Evolutionary conservation across 2,113 vertebrate genomes (phyloP).

Genomic region (Balaeniceps rex): DNA sequence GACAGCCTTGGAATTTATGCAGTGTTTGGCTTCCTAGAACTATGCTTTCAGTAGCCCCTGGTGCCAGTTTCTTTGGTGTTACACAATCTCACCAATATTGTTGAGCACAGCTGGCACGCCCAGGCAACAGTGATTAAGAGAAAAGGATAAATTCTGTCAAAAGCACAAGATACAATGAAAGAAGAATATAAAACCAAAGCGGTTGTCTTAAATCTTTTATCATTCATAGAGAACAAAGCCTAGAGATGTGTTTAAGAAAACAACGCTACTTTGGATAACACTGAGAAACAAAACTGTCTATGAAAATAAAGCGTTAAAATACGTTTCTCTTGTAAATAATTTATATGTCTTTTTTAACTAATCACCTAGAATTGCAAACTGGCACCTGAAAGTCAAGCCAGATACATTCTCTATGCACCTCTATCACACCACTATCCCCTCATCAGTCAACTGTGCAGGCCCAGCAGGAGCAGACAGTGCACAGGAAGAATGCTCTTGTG

Average conservation of each 20-base stretch:
- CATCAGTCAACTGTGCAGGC: background rate
- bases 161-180: background rate
- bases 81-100: background rate
- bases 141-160: background rate
- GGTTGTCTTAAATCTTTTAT: background rate
- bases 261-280: background rate
- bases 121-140: background rate
- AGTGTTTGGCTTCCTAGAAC: background rate
- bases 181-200: background rate
- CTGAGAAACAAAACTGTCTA: background rate
- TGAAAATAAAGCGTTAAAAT: background rate
- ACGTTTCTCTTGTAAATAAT: background rate
- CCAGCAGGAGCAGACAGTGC: background rate
- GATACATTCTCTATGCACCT: background rate
- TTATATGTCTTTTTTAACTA: background rate
- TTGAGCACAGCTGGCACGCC: background rate
- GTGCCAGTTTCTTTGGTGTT: background rate
- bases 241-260: background rate
- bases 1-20: background rate
- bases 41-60: background rate
- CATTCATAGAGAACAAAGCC: background rate
- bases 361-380: background rate
- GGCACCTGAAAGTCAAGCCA: background rate
- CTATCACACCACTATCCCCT: background rate
- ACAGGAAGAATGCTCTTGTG: background rate